Evolutionary conservation across 2,113 vertebrate genomes (phyloP).

Genomic region (Meriones unguiculatus): DNA sequence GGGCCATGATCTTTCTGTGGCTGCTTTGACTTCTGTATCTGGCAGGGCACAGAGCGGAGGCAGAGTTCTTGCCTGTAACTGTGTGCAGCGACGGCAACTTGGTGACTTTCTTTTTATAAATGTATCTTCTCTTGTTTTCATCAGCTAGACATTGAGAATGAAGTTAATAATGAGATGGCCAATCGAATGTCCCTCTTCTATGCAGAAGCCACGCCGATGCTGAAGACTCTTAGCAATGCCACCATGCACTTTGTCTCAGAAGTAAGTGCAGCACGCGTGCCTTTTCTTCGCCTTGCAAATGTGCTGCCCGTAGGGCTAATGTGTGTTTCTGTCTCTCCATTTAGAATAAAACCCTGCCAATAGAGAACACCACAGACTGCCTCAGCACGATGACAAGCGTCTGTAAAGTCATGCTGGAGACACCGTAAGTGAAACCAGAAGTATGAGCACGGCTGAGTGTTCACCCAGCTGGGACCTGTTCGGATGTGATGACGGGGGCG

Average conservation of each 20-base stretch:
- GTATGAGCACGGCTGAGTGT: fast-evolving
- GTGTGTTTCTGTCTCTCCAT: conserved; percentile 61
- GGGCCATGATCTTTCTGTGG: fast-evolving
- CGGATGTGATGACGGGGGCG: too few species aligned
- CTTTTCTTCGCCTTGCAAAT: not conserved
- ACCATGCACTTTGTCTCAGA: conserved; percentile 98
- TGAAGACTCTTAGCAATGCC: conserved; percentile 98
- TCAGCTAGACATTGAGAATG: conserved; percentile 97
- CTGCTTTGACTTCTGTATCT: not conserved
- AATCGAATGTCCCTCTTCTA: conserved; percentile 99
- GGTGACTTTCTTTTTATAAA: not conserved
- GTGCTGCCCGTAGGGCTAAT: not conserved
- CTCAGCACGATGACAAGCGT: conserved; percentile 99
- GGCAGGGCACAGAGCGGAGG: not conserved
- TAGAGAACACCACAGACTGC: conserved; percentile 99
- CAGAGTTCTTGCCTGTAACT: not conserved
- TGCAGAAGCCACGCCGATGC: conserved; percentile 98
- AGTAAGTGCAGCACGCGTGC: conserved; percentile 84
- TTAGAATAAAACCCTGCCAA: conserved; percentile 97
- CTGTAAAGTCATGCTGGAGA: conserved; percentile 99
- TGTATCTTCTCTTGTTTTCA: conserved; percentile 71
- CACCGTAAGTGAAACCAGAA: conserved; percentile 92
- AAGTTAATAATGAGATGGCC: conserved; percentile 99
- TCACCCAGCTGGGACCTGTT: not conserved
- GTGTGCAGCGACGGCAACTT: not conserved